A percentile compares a stretch with the other conserved stretches of the same genome.
These are phyloP conservation scores for Polylopha cassiicola DNA, from an alignment of 2,888 invertebrate species.

Conservation along the genomic window DNA sequence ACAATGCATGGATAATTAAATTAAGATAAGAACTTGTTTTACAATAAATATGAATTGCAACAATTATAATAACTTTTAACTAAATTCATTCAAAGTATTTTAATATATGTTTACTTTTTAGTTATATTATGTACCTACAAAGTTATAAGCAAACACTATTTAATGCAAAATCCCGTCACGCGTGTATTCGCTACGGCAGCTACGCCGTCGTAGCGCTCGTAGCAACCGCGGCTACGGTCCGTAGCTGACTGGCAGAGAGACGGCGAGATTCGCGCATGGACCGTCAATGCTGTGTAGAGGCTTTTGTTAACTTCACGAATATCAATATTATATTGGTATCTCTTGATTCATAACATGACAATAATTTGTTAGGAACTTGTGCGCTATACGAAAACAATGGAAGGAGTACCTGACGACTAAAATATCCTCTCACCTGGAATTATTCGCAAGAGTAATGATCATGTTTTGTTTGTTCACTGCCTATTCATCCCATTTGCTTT, in stretches of 20 bases:
- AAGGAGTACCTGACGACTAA: neutral
- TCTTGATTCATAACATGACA: too few species aligned
- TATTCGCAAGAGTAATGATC: constrained; percentile 38
- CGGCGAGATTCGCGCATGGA: constrained; percentile 51
- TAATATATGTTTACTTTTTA: too few species aligned
- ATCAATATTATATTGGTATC: constrained; percentile 32
- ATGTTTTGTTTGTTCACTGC: constrained; percentile 24
- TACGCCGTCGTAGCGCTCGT: constrained; percentile 46
- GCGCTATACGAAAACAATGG: neutral
- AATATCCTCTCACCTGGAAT: constrained; percentile 29
- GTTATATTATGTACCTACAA: too few species aligned
- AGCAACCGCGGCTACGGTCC: constrained; percentile 55
- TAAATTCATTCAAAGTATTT: too few species aligned
- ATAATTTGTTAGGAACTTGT: too few species aligned
- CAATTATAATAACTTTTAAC: too few species aligned
- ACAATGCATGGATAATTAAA: too few species aligned
- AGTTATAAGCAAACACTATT: too few species aligned
- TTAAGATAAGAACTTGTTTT: too few species aligned
- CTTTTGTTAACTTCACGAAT: constrained; percentile 37
- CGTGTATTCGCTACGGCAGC: constrained; percentile 6
- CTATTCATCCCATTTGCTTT: constrained; percentile 31
- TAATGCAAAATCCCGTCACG: too few species aligned
- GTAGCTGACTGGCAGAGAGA: constrained; percentile 65
- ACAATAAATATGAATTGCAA: too few species aligned
- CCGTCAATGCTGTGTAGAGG: constrained; percentile 42